Percentiles rank a stretch among this genome's conserved stretches.
Conservation (phyloP, 2,888 invertebrate species). For the Lycophotia porphyrea region DNA sequence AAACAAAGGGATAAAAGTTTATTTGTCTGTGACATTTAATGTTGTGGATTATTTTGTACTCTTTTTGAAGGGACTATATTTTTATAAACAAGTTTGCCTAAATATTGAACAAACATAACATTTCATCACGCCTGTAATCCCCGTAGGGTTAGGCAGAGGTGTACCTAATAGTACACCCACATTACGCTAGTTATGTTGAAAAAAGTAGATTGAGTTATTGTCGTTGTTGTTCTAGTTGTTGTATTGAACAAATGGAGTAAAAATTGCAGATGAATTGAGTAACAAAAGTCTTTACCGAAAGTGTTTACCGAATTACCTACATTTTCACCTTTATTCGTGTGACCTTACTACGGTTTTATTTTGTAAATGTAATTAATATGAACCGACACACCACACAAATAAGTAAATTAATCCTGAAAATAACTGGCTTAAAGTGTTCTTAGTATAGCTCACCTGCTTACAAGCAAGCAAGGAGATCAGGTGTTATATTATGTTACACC, state of each 20-base stretch:
- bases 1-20: conserved; percentile 15
- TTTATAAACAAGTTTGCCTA: not conserved
- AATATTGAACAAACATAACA: too few relatives aligned
- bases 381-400: not conserved
- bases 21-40: not conserved
- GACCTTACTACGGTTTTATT: not conserved
- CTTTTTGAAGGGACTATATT: not conserved
- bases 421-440: not conserved
- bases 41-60: not conserved
- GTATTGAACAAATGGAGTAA: not conserved
- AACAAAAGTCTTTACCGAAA: not conserved
- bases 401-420: not conserved
- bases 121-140: too few relatives aligned
- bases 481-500: not conserved
- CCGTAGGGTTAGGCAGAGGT: too few relatives aligned
- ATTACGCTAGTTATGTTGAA: too few relatives aligned
- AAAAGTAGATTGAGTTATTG: too few relatives aligned
- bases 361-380: not conserved
- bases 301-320: not conserved
- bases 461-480: not conserved
- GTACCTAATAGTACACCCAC: too few relatives aligned
- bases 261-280: not conserved
- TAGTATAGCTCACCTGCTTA: not conserved
- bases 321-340: not conserved
- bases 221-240: too few relatives aligned